A percentile compares a stretch with the other conserved stretches of the same genome.
Conservation (phyloP, 2,797 vertebrate species). For the Betta splendens region DNA sequence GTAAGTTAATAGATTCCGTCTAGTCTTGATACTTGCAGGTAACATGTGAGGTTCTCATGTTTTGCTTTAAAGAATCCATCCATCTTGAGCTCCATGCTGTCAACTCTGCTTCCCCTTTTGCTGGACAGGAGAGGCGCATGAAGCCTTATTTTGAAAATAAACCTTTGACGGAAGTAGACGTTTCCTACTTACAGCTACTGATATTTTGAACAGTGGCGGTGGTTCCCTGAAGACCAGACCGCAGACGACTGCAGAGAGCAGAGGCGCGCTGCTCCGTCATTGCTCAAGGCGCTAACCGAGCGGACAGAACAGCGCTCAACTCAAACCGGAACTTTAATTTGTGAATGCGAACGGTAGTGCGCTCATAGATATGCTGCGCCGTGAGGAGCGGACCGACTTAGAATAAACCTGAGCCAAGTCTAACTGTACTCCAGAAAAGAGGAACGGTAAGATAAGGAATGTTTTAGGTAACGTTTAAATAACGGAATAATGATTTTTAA, state of each 20-base stretch:
- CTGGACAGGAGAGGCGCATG: too few species aligned
- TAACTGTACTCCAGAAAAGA: background rate
- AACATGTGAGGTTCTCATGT: too few species aligned
- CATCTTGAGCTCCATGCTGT: too few species aligned
- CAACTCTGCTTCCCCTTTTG: too few species aligned
- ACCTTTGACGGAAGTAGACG: conserved; percentile 7
- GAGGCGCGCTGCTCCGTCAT: background rate
- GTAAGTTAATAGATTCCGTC: too few species aligned
- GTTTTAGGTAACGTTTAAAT: too few species aligned
- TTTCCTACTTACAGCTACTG: accelerated
- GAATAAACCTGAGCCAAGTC: conserved; percentile 22
- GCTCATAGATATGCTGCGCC: conserved; percentile 31
- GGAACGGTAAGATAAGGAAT: conserved; percentile 36
- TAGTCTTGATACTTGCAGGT: too few species aligned
- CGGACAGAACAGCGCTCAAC: accelerated
- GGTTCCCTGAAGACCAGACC: background rate
- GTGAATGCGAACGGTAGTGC: background rate
- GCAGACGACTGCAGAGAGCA: background rate
- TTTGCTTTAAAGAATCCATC: too few species aligned
- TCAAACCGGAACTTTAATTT: background rate
- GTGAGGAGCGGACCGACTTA: conserved; percentile 32
- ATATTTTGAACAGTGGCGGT: background rate
- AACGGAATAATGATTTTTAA: too few species aligned
- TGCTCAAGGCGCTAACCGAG: too few species aligned
- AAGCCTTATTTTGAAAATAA: conserved; percentile 40